phyloP scores from a whole-genome alignment of 2,888 invertebrate species.

The Alentia gelatinosa region DNA sequence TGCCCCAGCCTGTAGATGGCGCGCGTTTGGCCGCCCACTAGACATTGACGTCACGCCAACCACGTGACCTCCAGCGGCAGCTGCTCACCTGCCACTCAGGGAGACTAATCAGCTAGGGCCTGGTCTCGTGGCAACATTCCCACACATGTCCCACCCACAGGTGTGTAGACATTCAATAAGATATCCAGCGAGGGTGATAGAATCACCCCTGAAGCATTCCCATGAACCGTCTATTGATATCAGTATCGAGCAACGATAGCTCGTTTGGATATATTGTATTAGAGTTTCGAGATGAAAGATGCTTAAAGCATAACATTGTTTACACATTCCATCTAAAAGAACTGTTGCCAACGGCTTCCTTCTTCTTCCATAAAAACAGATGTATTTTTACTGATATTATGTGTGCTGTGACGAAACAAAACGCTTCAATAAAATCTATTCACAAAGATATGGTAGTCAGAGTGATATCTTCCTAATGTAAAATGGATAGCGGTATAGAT shows the following conservation, averaged over 20 bases:
- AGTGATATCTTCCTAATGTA: too few relatives aligned
- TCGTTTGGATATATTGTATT: neutral
- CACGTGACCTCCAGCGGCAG: neutral
- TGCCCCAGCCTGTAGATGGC: neutral
- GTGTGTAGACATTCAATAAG: neutral
- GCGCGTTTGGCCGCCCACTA: neutral
- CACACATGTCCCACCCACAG: neutral
- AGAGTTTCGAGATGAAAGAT: neutral
- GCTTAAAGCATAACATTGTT: neutral
- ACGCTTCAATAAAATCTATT: neutral
- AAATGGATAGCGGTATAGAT: too few relatives aligned
- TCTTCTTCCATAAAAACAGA: neutral
- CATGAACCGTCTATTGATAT: neutral
- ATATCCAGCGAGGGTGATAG: neutral
- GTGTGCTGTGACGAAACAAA: neutral
- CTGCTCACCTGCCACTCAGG: constrained; percentile 17
- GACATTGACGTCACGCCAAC: neutral
- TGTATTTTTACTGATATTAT: constrained; percentile 22
- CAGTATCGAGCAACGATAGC: neutral
- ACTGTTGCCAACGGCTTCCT: neutral
- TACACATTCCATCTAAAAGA: neutral
- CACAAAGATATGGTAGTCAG: neutral
- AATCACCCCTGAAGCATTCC: neutral
- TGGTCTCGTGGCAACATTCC: neutral
- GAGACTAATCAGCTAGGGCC: neutral